These are phyloP conservation scores for Nomada ferruginata DNA, from an alignment of 2,888 invertebrate genomes.

Conservation along the genomic window DNA sequence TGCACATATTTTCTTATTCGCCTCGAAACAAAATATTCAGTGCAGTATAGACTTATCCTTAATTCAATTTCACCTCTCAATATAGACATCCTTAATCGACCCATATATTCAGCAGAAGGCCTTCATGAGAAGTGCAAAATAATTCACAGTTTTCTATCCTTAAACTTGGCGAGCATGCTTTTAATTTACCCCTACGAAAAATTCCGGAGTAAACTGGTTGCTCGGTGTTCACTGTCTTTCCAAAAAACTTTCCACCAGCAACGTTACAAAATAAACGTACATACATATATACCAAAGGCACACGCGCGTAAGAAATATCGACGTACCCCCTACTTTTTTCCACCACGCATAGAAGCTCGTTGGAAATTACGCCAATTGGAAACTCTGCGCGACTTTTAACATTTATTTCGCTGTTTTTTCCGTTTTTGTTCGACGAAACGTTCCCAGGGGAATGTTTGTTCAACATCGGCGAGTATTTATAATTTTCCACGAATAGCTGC, in stretches of 20 bases:
- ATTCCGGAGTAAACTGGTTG: too few relatives aligned
- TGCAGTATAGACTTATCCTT: background rate
- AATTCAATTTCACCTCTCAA: constrained; percentile 5
- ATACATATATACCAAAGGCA: too few relatives aligned
- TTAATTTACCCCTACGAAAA: too few relatives aligned
- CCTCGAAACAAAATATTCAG: background rate
- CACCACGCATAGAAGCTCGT: background rate
- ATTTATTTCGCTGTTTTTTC: background rate
- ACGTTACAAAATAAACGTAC: background rate
- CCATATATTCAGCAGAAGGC: constrained; percentile 9
- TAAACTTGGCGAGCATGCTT: too few relatives aligned
- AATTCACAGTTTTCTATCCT: constrained; percentile 17
- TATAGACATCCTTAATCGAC: background rate
- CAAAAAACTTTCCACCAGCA: too few relatives aligned
- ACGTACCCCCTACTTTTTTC: background rate
- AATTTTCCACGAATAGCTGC: background rate
- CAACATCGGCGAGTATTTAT: background rate
- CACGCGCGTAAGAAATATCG: background rate
- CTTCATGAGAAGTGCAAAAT: constrained; percentile 22
- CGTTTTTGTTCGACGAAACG: background rate
- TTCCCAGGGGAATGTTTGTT: background rate
- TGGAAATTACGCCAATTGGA: constrained; percentile 18
- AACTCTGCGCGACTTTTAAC: background rate
- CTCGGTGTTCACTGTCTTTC: too few relatives aligned
- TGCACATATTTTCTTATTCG: background rate